Percentiles rank a stretch among this genome's conserved stretches.
These are phyloP conservation scores for Sebastes steindachneri DNA, from an alignment of 2,797 vertebrate genomes.

Conservation along the genomic window DNA sequence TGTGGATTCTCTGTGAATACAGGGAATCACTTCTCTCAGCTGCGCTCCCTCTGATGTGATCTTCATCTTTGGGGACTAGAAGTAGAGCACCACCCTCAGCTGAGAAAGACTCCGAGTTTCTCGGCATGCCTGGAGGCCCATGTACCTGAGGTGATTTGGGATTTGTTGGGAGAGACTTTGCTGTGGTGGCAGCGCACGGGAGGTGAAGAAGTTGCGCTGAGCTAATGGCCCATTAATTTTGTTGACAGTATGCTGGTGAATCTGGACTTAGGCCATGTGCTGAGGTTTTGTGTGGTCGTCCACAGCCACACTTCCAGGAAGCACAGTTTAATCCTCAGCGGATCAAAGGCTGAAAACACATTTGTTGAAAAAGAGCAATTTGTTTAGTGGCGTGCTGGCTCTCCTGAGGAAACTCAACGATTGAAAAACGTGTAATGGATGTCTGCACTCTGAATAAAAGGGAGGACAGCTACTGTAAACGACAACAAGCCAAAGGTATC, in stretches of 20 bases:
- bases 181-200: constrained; percentile 40
- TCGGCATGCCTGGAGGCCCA: constrained; percentile 62
- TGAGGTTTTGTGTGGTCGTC: constrained; percentile 42
- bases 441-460: constrained; percentile 7
- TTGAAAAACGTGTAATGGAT: constrained; percentile 29
- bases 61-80: constrained; percentile 44
- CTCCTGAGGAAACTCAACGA: constrained; percentile 34
- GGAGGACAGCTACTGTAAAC: not conserved
- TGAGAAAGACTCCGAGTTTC: constrained; percentile 41
- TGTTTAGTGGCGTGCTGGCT: constrained; percentile 23
- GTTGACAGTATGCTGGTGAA: constrained; percentile 55
- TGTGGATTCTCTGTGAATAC: not conserved
- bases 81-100: constrained; percentile 39
- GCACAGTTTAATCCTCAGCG: constrained; percentile 19
- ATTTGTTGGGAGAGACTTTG: constrained; percentile 57
- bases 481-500: not conserved
- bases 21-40: not conserved
- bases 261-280: constrained; percentile 53
- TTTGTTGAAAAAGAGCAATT: constrained; percentile 49
- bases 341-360: constrained; percentile 27
- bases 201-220: constrained; percentile 53
- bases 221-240: constrained; percentile 70
- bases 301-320: constrained; percentile 23
- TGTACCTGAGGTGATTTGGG: constrained; percentile 72
- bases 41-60: constrained; percentile 25